These are phyloP conservation scores for Eucriotettix oculatus DNA, from an alignment of 2,888 invertebrate genomes.

Conservation along the genomic window DNA sequence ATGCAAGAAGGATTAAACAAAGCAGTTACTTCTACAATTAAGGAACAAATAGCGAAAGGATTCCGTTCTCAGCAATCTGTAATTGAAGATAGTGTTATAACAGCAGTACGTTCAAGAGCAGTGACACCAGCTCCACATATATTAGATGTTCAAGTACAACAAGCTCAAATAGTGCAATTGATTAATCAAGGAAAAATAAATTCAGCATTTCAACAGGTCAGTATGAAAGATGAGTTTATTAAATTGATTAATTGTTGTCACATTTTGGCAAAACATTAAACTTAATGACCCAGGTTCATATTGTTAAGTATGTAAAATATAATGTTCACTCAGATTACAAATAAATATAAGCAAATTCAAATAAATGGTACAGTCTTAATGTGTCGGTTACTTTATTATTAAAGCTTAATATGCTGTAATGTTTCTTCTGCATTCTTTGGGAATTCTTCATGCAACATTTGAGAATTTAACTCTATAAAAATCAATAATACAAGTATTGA, in stretches of 20 bases:
- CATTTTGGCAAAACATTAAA: too few relatives aligned
- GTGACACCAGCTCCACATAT: constrained; percentile 55
- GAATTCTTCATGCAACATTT: too few relatives aligned
- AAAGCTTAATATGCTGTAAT: too few relatives aligned
- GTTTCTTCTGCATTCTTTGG: too few relatives aligned
- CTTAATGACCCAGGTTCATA: too few relatives aligned
- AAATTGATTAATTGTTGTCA: neutral
- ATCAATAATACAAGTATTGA: too few relatives aligned
- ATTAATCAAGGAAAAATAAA: constrained; percentile 59
- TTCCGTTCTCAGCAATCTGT: constrained; percentile 41
- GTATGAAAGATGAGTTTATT: neutral
- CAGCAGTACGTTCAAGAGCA: constrained; percentile 48
- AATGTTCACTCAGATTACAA: too few relatives aligned
- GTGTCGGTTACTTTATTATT: too few relatives aligned
- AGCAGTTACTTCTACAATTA: constrained; percentile 25
- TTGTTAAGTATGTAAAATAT: too few relatives aligned
- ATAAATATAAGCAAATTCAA: too few relatives aligned
- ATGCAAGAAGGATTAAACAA: constrained; percentile 25
- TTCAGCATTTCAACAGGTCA: constrained; percentile 62
- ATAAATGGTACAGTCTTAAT: too few relatives aligned
- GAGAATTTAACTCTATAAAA: too few relatives aligned
- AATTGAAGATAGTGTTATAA: constrained; percentile 38
- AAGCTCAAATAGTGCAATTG: constrained; percentile 51
- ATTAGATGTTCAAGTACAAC: constrained; percentile 38
- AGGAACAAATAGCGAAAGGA: constrained; percentile 28